A percentile compares a stretch with the other conserved stretches of the same genome.
Conservation (phyloP, 2,797 vertebrate species). For the Pristis pectinata region DNA sequence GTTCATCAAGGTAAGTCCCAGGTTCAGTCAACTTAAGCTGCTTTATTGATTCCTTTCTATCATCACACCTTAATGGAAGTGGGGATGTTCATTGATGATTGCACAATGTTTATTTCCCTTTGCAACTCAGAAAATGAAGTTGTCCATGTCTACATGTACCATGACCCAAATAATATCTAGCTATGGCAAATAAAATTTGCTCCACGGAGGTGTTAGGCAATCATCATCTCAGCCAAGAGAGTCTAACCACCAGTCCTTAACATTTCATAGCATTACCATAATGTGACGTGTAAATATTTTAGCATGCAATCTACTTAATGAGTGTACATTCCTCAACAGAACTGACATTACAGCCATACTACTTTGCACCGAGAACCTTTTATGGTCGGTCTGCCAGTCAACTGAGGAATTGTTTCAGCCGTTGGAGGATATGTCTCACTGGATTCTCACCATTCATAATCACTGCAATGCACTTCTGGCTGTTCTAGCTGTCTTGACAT, state of each 20-base stretch:
- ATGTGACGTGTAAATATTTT: background rate
- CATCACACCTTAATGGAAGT: background rate
- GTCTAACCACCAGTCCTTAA: no score
- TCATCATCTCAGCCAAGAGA: no score
- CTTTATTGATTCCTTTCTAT: background rate
- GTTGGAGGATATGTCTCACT: constrained; percentile 51
- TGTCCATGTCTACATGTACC: no score
- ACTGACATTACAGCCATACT: constrained; percentile 77
- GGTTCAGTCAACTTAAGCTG: no score
- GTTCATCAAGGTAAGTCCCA: no score
- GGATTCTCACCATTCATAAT: constrained; percentile 72
- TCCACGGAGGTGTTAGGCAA: no score
- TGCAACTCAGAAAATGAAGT: no score
- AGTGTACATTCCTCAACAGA: constrained; percentile 52
- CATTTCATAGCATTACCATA: background rate
- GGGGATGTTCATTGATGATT: no score
- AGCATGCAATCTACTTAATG: background rate
- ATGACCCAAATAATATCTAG: no score
- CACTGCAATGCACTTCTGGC: constrained; percentile 79
- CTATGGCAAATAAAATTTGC: no score
- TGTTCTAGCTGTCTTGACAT: constrained; percentile 68
- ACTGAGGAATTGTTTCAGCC: constrained; percentile 62
- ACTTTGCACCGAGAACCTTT: constrained; percentile 75
- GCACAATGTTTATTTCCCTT: no score
- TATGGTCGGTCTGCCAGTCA: constrained; percentile 79